Evolutionary conservation across 2,797 vertebrate genomes (phyloP), one percentile per base, ranked within the genome.

Genomic region (Cirrhinus molitorella): DNA sequence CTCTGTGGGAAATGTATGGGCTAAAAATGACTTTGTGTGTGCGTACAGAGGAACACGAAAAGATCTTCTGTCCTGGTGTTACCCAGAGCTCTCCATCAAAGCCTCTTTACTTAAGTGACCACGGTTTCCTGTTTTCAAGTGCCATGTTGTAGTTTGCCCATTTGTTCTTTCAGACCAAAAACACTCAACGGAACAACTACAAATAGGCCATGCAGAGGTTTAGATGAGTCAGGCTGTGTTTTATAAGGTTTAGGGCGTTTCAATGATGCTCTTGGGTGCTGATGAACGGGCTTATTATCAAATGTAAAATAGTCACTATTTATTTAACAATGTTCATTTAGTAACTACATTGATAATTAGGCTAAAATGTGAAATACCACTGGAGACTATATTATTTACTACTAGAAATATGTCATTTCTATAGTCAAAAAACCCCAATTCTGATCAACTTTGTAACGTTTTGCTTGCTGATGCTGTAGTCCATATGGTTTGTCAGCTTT

Each of bases 401-500:
- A 6, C 21, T 12, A 6, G 9, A 19, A 17, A 17, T 13, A 23
- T 47, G 14, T 17, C 0, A 45, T 70, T 70, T 71, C 7, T 43
- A 34, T 21, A 72, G 28, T 74, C 5, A 49, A 79, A 55, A 68
- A 13, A 34, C n/a, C n/a, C n/a, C 31, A 34, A 34, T 43, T 43
- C 7, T 43, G 9, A 43, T 45, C 28, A 12, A 77, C 17, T n/a
- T 5, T 4, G 51, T 49, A 45, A 65, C 43, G 11, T 17, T 34
- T 49, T 65, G 47, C 10, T 34, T 40, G 28, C 65, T 14, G 45
- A 53, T 37, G 21, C 6, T 71, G 28, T 13, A 25, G 23, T 51
- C 59, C 66, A 84, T 79, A 76, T 82, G 79, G 23, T 68, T 80
- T 77, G 65, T 77, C 78, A 61, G 28, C 45, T 67, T 47, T 70